Evolutionary conservation across 2,888 invertebrate genomes (phyloP), one percentile per base, ranked within the genome.

Genomic region (Acanthosepion lycidas): DNA sequence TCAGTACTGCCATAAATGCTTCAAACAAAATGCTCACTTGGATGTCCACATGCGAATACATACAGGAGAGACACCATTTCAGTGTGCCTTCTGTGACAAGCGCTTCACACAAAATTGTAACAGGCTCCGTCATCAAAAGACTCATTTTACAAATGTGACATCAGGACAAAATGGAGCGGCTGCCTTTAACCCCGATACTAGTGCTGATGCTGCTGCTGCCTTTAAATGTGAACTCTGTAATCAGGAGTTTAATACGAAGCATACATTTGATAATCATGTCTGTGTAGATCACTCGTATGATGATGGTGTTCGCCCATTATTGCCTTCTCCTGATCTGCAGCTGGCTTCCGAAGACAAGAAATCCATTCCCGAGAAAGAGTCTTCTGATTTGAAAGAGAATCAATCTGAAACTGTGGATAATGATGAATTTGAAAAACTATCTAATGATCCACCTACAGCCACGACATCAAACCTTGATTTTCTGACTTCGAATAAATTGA

Each of bases 81-180:
- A 93, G 2, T 93, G 93, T 9, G 51, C 49, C 15, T 93, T 93
- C 53, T 93, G 93, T 93, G 49, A 93, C 93, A 93, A 93, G 53
- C 49, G n/a, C n/a, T 93, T 93, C n/a, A 93, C 93, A n/a, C 93
- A 93, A 9, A 93, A 93, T 53, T 53, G 93, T 51, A 93, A 93
- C 93, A 28, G 53, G n/a, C 49, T 93, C 8, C 93, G 93, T 23
- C 93, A 93, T 51, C 93, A 93, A 28, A 49, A 53, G 18, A 93
- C 53, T n/a, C 93, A 93, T 93, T 49, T 93, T 26, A 53, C 93
- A 12, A 53, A 93, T 28, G 53, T 93, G 28, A 93, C 93, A 28
- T 53, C 93, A 28, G 93, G 49, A 53, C 18, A 51, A n/a, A 28
- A 53, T 49, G 49, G 51, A 28, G 93, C 93, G 4, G n/a, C 20